Conservation (phyloP, 2,797 vertebrate genomes). For the Pseudopleuronectes americanus region DNA sequence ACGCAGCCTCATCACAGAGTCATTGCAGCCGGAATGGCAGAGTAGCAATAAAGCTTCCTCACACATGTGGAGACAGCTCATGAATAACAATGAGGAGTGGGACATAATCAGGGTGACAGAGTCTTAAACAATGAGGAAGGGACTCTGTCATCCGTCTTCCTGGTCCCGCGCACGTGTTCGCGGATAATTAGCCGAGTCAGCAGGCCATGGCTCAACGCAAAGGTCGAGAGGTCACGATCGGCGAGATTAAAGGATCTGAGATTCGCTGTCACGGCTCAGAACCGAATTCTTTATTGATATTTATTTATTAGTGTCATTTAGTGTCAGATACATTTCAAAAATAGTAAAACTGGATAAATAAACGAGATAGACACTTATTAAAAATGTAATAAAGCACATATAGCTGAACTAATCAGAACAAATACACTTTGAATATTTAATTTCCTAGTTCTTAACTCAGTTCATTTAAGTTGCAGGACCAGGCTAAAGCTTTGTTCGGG, state of each 20-base stretch:
- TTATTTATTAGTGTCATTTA: no score
- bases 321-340: background rate
- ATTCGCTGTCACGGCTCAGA: background rate
- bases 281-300: background rate
- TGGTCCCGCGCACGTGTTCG: constrained; percentile 33
- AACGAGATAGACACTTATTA: background rate
- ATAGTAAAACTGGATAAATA: background rate
- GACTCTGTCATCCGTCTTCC: constrained; percentile 53
- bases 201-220: constrained; percentile 5
- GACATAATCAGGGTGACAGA: constrained; percentile 61
- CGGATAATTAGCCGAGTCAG: constrained; percentile 37
- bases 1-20: constrained; percentile 70
- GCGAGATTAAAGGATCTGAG: background rate
- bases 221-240: constrained; percentile 37
- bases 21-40: constrained; percentile 69
- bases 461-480: background rate
- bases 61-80: constrained; percentile 61
- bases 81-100: constrained; percentile 75
- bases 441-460: background rate
- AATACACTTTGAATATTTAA: background rate
- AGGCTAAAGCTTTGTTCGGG: background rate
- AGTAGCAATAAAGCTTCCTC: constrained; percentile 72
- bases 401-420: no score
- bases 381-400: background rate
- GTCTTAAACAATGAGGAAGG: constrained; percentile 62